phyloP scores from a whole-genome alignment of 2,797 vertebrate genomes.

The Spinus pinus region DNA sequence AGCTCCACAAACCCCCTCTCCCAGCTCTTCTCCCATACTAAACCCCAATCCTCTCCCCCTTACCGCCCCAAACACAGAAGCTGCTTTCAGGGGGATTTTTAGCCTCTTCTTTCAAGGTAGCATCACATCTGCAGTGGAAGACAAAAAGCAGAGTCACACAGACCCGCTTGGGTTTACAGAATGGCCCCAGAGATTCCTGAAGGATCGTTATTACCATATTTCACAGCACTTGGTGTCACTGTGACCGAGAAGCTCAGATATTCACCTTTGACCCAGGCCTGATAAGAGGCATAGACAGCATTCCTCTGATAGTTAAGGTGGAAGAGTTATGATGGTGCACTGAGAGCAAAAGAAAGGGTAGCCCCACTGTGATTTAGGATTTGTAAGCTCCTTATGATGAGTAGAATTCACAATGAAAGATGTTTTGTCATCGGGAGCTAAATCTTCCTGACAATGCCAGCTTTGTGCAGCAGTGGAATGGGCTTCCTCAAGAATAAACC shows the following conservation, averaged over 20 bases:
- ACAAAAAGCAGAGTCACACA: not conserved
- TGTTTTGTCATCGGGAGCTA: slow-evolving; percentile 23
- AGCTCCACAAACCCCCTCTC: not conserved
- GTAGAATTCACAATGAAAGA: slow-evolving; percentile 52
- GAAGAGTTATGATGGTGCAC: slow-evolving; percentile 42
- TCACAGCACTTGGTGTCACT: slow-evolving; percentile 42
- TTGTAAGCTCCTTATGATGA: slow-evolving; percentile 61
- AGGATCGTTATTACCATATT: slow-evolving; percentile 32
- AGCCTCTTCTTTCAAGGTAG: not conserved
- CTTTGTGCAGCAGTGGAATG: not conserved
- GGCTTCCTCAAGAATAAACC: slow-evolving; percentile 46
- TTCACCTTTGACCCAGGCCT: slow-evolving; percentile 48
- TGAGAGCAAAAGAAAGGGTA: slow-evolving; percentile 34
- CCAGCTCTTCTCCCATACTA: not conserved
- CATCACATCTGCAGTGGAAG: not conserved
- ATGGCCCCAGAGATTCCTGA: not conserved
- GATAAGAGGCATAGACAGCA: slow-evolving; percentile 49
- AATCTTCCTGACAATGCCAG: slow-evolving; percentile 48
- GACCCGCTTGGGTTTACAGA: not conserved
- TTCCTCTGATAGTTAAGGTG: slow-evolving; percentile 60
- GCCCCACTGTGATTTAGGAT: slow-evolving; percentile 46
- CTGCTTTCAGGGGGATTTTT: not conserved
- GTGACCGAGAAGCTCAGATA: slow-evolving; percentile 27
- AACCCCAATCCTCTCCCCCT: not conserved
- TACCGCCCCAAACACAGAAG: not conserved